Evolutionary conservation across 2,797 vertebrate genomes (phyloP).

Genomic region (Pipistrellus pipistrellus): DNA sequence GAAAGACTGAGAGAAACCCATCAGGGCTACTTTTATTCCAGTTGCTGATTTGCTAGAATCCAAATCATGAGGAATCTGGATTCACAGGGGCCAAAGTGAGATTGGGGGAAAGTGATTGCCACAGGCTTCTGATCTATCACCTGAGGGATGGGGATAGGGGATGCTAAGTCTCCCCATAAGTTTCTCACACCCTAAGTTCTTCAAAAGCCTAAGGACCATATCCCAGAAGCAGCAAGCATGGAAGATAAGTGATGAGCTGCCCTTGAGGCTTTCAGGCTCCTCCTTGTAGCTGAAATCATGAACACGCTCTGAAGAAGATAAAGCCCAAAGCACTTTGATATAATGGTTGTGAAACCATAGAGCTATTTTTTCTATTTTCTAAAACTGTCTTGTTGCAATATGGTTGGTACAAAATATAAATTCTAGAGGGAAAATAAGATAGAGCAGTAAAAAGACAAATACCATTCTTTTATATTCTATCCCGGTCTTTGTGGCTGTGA

Average conservation of each 20-base stretch:
- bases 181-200: neutral
- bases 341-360: neutral
- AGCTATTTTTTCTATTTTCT: conserved; percentile 51
- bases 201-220: neutral
- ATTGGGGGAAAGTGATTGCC: neutral
- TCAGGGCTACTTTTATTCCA: neutral
- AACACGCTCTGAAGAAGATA: conserved; percentile 31
- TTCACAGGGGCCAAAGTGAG: neutral
- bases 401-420: conserved; percentile 35
- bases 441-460: conserved; percentile 10
- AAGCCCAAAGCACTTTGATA: conserved; percentile 37
- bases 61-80: neutral
- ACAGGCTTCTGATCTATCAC: neutral
- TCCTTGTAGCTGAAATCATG: neutral
- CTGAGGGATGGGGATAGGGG: neutral
- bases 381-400: neutral
- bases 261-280: neutral
- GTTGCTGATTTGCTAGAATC: neutral
- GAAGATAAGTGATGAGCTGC: neutral
- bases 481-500: conserved; percentile 7
- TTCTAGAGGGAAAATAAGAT: conserved; percentile 59
- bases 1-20: too few relatives aligned
- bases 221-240: neutral
- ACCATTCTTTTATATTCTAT: conserved; percentile 42
- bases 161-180: neutral